These are phyloP conservation scores for Leptinotarsa haldemani DNA, from an alignment of 2,888 invertebrate species.

Conservation along the genomic window DNA sequence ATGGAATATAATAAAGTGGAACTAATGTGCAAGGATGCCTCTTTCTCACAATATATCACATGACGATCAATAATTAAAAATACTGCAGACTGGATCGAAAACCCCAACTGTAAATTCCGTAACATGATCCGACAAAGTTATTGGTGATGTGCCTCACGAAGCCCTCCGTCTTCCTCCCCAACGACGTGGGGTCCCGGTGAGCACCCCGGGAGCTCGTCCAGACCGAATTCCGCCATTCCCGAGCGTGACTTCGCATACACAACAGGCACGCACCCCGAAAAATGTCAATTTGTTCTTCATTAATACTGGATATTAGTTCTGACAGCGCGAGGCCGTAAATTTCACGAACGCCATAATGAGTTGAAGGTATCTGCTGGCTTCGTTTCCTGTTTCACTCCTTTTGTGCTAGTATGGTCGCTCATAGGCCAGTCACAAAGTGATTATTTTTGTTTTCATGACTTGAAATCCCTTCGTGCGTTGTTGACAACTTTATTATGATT, in stretches of 20 bases:
- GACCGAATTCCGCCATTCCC: constrained; percentile 35
- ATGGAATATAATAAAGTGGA: no score
- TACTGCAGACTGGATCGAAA: no score
- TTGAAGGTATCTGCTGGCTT: constrained; percentile 44
- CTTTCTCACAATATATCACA: no score
- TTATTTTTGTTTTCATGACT: background rate
- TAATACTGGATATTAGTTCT: constrained; percentile 65
- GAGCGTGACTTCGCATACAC: constrained; percentile 65
- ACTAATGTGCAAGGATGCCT: no score
- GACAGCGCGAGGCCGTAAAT: constrained; percentile 61
- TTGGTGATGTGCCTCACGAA: constrained; percentile 56
- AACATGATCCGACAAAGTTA: background rate
- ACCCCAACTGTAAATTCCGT: background rate
- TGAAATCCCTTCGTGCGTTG: no score
- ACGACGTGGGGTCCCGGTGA: constrained; percentile 45
- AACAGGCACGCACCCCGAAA: constrained; percentile 66
- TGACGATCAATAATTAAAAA: no score
- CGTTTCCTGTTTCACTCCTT: constrained; percentile 28
- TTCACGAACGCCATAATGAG: constrained; percentile 52
- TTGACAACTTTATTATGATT: no score
- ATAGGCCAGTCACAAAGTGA: constrained; percentile 8
- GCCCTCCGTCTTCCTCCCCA: constrained; percentile 38
- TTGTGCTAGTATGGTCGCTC: background rate
- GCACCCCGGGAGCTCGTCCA: constrained; percentile 26
- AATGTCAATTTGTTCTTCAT: constrained; percentile 67